Conservation (phyloP, 2,797 vertebrate species). For the Enteromius thamalakanensis region DNA sequence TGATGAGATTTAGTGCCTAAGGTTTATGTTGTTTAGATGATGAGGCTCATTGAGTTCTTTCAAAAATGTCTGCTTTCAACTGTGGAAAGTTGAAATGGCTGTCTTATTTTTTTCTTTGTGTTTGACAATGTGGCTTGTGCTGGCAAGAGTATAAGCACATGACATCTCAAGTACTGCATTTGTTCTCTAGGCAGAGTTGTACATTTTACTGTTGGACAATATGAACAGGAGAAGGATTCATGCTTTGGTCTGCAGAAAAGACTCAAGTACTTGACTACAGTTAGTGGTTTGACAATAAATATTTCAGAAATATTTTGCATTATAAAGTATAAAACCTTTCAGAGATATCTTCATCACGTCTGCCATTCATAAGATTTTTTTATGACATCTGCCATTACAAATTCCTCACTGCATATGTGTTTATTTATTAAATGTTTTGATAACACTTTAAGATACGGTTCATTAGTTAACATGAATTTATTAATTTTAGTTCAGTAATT, state of each 20-base stretch:
- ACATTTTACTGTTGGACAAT: neutral
- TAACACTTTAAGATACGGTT: too few species aligned
- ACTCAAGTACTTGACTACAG: neutral
- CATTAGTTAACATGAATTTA: too few species aligned
- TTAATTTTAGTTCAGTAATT: too few species aligned
- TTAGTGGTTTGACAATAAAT: constrained; percentile 42
- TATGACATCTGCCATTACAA: too few species aligned
- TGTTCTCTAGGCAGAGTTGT: neutral
- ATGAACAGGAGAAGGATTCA: neutral
- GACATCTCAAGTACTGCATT: constrained; percentile 9
- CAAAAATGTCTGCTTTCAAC: constrained; percentile 9
- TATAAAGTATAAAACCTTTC: neutral
- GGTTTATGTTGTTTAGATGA: constrained; percentile 53
- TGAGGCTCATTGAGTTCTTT: constrained; percentile 62
- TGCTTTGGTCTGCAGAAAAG: neutral
- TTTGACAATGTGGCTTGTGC: neutral
- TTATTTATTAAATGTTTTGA: neutral
- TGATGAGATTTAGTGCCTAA: constrained; percentile 51
- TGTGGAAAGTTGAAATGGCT: neutral
- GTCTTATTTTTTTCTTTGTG: neutral
- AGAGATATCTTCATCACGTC: neutral
- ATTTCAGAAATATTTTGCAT: constrained; percentile 5
- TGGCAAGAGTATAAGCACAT: constrained; percentile 17
- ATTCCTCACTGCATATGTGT: neutral
- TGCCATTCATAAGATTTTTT: neutral